Percentiles rank a stretch among this genome's conserved stretches.
Evolutionary conservation across 2,113 vertebrate species (phyloP).

Genomic region (Oncorhynchus nerka): DNA sequence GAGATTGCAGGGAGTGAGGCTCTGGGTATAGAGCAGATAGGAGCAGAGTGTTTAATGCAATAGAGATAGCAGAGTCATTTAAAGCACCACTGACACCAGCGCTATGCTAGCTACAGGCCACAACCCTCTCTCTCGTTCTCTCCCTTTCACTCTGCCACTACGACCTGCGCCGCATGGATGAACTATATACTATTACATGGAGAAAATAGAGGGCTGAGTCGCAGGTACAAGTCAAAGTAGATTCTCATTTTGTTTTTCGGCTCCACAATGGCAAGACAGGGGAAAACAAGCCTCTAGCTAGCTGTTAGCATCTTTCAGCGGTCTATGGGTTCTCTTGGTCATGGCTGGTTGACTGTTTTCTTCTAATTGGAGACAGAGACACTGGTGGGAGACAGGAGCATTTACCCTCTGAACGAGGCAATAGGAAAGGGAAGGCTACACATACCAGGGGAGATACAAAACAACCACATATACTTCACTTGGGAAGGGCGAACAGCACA

Average conservation of each 20-base stretch:
- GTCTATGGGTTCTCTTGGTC: no score
- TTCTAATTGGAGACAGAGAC: neutral
- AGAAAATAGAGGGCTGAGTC: no score
- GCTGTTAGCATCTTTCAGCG: no score
- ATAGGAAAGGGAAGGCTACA: no score
- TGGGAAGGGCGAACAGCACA: no score
- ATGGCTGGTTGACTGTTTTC: neutral
- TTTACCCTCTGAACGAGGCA: no score
- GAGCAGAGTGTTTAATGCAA: slow-evolving; percentile 63
- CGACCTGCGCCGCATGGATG: neutral
- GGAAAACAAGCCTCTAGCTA: no score
- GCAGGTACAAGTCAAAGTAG: no score
- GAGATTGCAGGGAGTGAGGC: slow-evolving; percentile 62
- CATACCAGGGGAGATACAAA: neutral
- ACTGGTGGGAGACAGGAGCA: neutral
- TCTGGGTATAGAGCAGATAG: slow-evolving; percentile 67
- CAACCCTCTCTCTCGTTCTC: neutral
- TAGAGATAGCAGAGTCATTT: slow-evolving; percentile 61
- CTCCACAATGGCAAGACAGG: no score
- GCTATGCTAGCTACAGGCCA: slow-evolving; percentile 42
- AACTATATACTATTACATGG: no score
- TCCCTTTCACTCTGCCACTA: neutral
- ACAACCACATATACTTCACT: neutral
- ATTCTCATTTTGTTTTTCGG: no score
- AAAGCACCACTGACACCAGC: slow-evolving; percentile 55